A percentile compares a stretch with the other conserved stretches of the same genome.
Evolutionary conservation across 2,888 invertebrate genomes (phyloP).

Genomic region (Icerya purchasi): DNA sequence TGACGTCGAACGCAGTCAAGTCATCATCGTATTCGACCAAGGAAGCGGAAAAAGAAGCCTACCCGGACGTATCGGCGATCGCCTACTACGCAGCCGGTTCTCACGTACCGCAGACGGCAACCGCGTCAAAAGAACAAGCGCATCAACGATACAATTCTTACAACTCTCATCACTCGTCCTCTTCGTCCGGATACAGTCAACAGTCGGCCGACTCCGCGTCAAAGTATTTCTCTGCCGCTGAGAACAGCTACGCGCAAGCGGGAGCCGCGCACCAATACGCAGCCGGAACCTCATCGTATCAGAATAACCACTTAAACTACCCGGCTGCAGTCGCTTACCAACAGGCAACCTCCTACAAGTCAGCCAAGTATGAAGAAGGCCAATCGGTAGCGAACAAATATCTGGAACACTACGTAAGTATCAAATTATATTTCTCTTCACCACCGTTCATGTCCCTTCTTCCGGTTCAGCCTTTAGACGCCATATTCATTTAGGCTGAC

Average conservation of each 20-base stretch:
- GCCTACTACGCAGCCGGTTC: not conserved
- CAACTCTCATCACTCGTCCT: not conserved
- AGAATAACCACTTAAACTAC: not conserved
- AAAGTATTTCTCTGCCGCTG: too few relatives aligned
- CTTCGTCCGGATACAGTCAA: too few relatives aligned
- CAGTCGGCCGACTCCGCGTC: too few relatives aligned
- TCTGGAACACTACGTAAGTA: slow-evolving; percentile 16
- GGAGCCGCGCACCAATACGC: not conserved
- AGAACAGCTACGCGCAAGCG: too few relatives aligned
- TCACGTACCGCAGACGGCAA: not conserved
- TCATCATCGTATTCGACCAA: too few relatives aligned
- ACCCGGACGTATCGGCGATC: not conserved
- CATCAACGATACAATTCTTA: too few relatives aligned
- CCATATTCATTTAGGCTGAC: too few relatives aligned
- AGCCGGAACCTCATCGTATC: not conserved
- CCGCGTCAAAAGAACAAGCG: too few relatives aligned
- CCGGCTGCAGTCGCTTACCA: not conserved
- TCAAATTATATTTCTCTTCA: too few relatives aligned
- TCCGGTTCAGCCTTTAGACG: too few relatives aligned
- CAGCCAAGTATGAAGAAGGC: slow-evolving; percentile 8
- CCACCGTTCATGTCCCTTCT: too few relatives aligned
- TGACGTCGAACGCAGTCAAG: too few relatives aligned
- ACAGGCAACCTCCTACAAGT: not conserved
- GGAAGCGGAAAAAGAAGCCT: not conserved
- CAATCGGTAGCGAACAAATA: slow-evolving; percentile 13